These are phyloP conservation scores for Drosophila truncata DNA, from an alignment of 1,140 invertebrate genomes.

Conservation along the genomic window DNA sequence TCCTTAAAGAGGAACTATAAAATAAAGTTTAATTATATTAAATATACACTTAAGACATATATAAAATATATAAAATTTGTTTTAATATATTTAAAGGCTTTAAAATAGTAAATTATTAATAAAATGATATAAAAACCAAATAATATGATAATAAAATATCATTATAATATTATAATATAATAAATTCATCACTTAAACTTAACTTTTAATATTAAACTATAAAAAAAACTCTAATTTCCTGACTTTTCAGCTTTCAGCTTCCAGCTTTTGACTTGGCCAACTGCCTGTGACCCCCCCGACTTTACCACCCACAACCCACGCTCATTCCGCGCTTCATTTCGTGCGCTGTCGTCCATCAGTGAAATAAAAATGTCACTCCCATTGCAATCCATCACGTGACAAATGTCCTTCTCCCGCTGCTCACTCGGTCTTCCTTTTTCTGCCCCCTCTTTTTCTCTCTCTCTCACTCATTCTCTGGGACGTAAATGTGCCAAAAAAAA, in stretches of 20 bases:
- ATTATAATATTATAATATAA: background rate
- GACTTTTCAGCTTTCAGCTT: slow-evolving; percentile 25
- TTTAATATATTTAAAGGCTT: too few species aligned
- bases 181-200: background rate
- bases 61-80: too few species aligned
- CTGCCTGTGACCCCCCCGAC: slow-evolving; percentile 6
- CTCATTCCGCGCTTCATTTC: slow-evolving; percentile 63
- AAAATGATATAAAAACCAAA: too few species aligned
- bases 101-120: too few species aligned
- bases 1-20: too few species aligned
- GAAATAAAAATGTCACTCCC: slow-evolving; percentile 85
- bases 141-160: background rate
- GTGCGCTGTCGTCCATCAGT: slow-evolving; percentile 82
- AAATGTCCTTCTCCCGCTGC: slow-evolving; percentile 63
- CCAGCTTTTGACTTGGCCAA: slow-evolving; percentile 44
- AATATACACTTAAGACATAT: background rate
- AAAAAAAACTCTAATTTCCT: background rate
- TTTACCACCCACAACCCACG: background rate
- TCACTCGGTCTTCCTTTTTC: slow-evolving; percentile 7
- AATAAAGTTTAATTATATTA: background rate
- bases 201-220: background rate
- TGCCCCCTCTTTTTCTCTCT: slow-evolving; percentile 7
- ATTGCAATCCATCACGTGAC: slow-evolving; percentile 85
- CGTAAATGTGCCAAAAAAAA: slow-evolving; percentile 77
- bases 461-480: slow-evolving; percentile 28